phyloP scores from a whole-genome alignment of 2,113 vertebrate species.

The Lepidothrix coronata region DNA sequence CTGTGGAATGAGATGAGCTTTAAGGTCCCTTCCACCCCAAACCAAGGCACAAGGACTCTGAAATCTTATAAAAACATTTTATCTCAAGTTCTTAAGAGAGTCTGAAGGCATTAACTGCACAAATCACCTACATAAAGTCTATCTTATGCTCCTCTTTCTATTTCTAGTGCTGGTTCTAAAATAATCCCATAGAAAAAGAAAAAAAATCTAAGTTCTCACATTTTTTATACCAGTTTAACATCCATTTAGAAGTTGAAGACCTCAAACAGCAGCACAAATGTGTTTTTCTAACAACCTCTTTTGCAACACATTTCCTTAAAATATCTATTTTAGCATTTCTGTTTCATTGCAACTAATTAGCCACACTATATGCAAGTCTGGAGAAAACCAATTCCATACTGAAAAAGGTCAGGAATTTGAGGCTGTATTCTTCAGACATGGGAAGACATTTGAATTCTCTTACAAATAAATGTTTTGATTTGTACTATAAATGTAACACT shows the following conservation, averaged over 20 bases:
- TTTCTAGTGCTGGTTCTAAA: neutral
- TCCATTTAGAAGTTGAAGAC: neutral
- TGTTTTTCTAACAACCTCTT: neutral
- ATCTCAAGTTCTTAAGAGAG: neutral
- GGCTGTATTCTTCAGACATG: neutral
- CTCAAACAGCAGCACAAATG: neutral
- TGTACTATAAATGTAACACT: neutral
- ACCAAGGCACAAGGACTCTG: neutral
- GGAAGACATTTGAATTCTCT: neutral
- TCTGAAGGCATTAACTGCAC: neutral
- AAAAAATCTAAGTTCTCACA: neutral
- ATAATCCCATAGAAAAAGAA: neutral
- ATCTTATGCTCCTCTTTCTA: neutral
- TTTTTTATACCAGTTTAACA: neutral
- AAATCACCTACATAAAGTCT: neutral
- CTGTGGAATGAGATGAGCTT: rapidly evolving
- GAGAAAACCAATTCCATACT: neutral
- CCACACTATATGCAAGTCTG: neutral
- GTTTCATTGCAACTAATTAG: neutral
- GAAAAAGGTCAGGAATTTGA: neutral
- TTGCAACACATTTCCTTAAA: neutral
- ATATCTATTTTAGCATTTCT: neutral
- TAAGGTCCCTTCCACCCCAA: neutral
- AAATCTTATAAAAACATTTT: neutral
- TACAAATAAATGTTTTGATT: neutral